A percentile compares a stretch with the other conserved stretches of the same genome.
Evolutionary conservation across 2,888 invertebrate genomes (phyloP).

Genomic region (Drosophila flavopinicola): DNA sequence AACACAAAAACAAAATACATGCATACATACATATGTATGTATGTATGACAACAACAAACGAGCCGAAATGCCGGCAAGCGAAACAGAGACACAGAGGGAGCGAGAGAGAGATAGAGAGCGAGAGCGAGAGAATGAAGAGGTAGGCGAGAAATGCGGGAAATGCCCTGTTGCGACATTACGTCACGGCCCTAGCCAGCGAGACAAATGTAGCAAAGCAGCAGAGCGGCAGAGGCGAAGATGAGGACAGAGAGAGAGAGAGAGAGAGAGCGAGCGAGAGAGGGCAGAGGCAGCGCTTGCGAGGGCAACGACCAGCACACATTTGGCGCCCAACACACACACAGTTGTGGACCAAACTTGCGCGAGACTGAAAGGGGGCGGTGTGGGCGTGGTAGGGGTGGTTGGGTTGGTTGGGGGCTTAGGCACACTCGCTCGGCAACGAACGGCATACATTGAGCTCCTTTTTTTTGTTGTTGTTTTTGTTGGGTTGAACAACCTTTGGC

Average conservation of each 20-base stretch:
- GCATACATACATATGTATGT: too few species aligned
- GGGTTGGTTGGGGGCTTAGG: slow-evolving; percentile 1
- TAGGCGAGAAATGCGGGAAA: slow-evolving; percentile 34
- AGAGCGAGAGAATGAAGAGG: slow-evolving; percentile 1
- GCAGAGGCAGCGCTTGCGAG: slow-evolving; percentile 27
- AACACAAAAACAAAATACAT: slow-evolving; percentile 7
- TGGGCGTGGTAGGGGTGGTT: too few species aligned
- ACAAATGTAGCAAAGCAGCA: slow-evolving; percentile 8
- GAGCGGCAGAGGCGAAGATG: too few species aligned
- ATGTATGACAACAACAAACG: slow-evolving; percentile 32
- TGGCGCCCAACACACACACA: slow-evolving; percentile 49
- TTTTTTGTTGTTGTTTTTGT: slow-evolving; percentile 7
- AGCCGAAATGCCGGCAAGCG: slow-evolving; percentile 19
- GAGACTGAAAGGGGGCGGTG: too few species aligned
- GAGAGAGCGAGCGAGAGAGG: slow-evolving; percentile 1
- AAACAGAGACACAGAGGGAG: neutral
- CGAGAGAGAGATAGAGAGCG: neutral
- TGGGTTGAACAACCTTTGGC: slow-evolving; percentile 84
- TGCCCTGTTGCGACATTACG: slow-evolving; percentile 71
- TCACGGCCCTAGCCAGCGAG: slow-evolving; percentile 35
- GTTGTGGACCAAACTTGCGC: slow-evolving; percentile 25
- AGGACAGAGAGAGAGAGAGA: slow-evolving; percentile 4
- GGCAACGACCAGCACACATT: slow-evolving; percentile 82
- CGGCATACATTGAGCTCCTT: slow-evolving; percentile 68
- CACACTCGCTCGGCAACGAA: slow-evolving; percentile 30